phyloP scores from a whole-genome alignment of 2,797 vertebrate species.

The Lutjanus campechanus region DNA sequence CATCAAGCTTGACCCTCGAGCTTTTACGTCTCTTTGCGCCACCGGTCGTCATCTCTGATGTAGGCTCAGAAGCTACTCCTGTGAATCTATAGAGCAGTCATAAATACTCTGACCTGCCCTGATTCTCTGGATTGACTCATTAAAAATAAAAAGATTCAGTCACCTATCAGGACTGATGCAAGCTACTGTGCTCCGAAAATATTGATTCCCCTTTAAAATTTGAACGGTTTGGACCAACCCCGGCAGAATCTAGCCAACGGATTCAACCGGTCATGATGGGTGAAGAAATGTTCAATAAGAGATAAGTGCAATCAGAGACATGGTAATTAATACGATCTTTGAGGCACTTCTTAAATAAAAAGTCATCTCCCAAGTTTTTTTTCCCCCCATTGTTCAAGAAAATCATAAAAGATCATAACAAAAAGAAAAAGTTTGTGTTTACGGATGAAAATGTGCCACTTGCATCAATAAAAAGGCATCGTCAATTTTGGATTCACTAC shows the following conservation, averaged over 20 bases:
- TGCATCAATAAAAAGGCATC: conserved; percentile 90
- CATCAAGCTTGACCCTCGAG: background rate
- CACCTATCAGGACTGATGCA: conserved; percentile 23
- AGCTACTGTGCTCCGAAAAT: conserved; percentile 23
- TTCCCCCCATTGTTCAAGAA: conserved; percentile 39
- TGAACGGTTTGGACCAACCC: conserved; percentile 20
- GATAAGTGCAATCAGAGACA: conserved; percentile 77
- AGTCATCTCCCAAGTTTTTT: conserved; percentile 67
- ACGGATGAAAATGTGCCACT: conserved; percentile 85
- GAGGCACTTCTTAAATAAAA: conserved; percentile 90
- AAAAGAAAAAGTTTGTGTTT: conserved; percentile 48
- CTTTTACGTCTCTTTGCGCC: background rate
- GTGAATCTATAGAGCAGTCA: conserved; percentile 11
- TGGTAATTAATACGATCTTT: conserved; percentile 74
- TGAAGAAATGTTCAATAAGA: conserved; percentile 45
- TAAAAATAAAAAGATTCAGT: conserved; percentile 19
- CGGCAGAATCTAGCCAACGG: conserved; percentile 5
- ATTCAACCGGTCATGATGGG: conserved; percentile 12
- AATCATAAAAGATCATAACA: conserved; percentile 44
- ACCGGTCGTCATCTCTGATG: background rate
- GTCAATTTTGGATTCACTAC: conserved; percentile 84
- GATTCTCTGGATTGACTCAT: conserved; percentile 3
- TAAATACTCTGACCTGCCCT: background rate
- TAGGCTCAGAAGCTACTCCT: background rate
- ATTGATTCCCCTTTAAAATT: background rate